Evolutionary conservation across 2,888 invertebrate genomes (phyloP), one percentile per base, ranked within the genome.

Genomic region (Morpho helenor): DNA sequence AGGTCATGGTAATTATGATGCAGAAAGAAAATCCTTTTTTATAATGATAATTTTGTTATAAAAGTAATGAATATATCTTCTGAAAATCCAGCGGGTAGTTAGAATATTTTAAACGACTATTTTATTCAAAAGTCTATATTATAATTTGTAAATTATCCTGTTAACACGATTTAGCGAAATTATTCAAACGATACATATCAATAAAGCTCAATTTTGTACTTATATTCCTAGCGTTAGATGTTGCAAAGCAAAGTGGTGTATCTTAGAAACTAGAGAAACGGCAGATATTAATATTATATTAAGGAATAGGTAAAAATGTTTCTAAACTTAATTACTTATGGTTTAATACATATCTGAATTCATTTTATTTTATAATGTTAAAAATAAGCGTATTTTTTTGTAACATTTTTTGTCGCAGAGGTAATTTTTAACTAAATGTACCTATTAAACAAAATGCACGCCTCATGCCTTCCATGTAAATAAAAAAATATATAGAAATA

Each of bases 201-300:
- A 80, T 73, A 82, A 88, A 81, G 89, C 89, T 90, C 89, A 90
- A 90, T 90, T 89, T 90, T 90, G 76, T 89, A 90, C 85, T 74
- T 84, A 87, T 85, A 87, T 85, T 80, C 80, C 74, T 88, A 87
- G 87, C 76, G 68, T 82, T 87, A 87, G 85, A 80, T 75, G 79
- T 85, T 86, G 86, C 85, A 80, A 85, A 79, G 80, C 82, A 82
- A 86, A 81, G 74, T 72, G 73, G 71, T 65, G 77, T 80, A 82
- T 64, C 68, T 67, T 69, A 68, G 68, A 60, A 69, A 68, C 63
- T 73, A 71, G 74, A 59, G 52, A 57, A 79, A 77, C 77, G 73
- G 53, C 57, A 60, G 60, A 40, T 57, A 60, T 54, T 52, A 49
- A 54, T 56, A 63, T 49, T 46, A 45, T 58, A 58, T 53, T 60